These are phyloP conservation scores for Mallotus villosus DNA, from an alignment of 2,797 vertebrate species.

Conservation along the genomic window DNA sequence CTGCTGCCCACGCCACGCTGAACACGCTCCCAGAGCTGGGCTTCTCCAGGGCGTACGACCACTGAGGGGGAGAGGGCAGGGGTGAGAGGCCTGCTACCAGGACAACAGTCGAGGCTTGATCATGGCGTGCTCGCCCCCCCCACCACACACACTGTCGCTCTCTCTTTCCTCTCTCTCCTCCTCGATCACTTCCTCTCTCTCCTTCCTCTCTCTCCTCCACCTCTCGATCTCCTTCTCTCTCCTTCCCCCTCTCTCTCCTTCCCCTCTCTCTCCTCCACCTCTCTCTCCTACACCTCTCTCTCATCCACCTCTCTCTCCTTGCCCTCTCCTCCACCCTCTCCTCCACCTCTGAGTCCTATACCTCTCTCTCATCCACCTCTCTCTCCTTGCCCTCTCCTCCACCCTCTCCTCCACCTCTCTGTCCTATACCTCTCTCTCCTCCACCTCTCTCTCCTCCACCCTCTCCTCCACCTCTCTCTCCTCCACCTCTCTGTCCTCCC, in stretches of 20 bases:
- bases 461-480: neutral
- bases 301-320: neutral
- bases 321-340: neutral
- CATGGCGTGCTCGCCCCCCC: too few relatives aligned
- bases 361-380: neutral
- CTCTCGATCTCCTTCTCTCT: too few relatives aligned
- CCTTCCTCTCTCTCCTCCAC: too few relatives aligned
- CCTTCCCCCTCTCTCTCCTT: too few relatives aligned
- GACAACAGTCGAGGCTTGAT: too few relatives aligned
- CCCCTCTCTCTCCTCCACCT: too few relatives aligned
- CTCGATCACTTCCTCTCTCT: too few relatives aligned
- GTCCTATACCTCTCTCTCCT: neutral
- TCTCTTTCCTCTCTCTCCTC: too few relatives aligned
- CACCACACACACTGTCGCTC: too few relatives aligned
- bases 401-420: constrained; percentile 1
- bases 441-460: constrained; percentile 3
- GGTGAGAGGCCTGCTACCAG: too few relatives aligned
- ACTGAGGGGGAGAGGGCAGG: constrained; percentile 67
- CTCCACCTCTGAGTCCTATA: too few relatives aligned
- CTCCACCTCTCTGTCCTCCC: constrained; percentile 31
- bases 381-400: neutral
- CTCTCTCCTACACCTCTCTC: neutral
- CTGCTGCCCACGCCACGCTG: constrained; percentile 89
- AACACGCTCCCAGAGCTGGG: constrained; percentile 92
- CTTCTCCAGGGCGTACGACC: constrained; percentile 96